Evolutionary conservation across 2,888 invertebrate species (phyloP), one percentile per base, ranked within the genome.

Genomic region (Lagria hirta): DNA sequence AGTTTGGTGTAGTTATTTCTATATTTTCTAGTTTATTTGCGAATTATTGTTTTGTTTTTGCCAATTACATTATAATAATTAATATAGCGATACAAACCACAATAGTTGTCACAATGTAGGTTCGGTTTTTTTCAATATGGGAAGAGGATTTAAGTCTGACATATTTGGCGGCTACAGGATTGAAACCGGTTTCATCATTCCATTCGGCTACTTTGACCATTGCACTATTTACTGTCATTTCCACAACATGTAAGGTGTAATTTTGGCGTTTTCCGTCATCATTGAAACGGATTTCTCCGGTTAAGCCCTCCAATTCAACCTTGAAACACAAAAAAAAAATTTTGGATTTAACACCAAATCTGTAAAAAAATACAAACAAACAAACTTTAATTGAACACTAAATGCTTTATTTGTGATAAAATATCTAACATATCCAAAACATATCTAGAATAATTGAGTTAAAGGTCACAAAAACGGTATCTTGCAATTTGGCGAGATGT

Each of bases 161-260:
- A 61, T 86, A 86, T 70, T 87, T 90, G 3, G 87, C 83, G 2
- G 87, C 81, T 14, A 84, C 77, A 1, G 87, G 77, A 48, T 79
- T 82, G 55, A 92, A 81, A 2, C 91, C 90, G 11, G 79, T 78
- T 51, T 82, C 81, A 59, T 92, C 91, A 10, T 84, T 86, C 92
- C 92, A 93, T 63, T 89, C 87, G 11, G 89, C 92, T 4, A 92
- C 87, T 79, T 92, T 91, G 10, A 92, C 83, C 86, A 92, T 88
- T 15, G 90, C 89, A 64, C 92, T 91, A 64, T 93, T 90, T 41
- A 92, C 87, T 3, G 94, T 93, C 89, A 95, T 91, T 73, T 94
- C 89, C 33, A 95, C 88, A 46, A 92, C 87, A 67, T 93, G 88
- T 51, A 94, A 75, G 1, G 90, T 88, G 69, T 91, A 94, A 75